Conservation (phyloP, 2,113 vertebrate genomes). For the Spheniscus mendiculus region DNA sequence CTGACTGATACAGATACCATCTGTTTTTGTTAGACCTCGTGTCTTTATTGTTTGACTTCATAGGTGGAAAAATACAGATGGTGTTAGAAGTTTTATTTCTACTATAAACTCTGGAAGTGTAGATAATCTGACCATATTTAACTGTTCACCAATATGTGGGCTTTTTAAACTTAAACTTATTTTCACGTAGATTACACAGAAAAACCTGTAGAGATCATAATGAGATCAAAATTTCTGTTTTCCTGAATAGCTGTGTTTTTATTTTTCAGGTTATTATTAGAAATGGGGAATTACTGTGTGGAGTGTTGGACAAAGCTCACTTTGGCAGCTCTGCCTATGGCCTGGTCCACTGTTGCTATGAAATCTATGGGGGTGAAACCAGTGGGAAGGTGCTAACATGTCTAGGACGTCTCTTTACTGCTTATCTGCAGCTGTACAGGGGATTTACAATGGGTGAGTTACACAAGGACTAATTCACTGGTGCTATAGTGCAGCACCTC, state of each 20-base stretch:
- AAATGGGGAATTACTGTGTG: conserved; percentile 89
- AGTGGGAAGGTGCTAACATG: conserved; percentile 92
- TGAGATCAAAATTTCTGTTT: background rate
- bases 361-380: conserved; percentile 91
- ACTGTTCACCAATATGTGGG: background rate
- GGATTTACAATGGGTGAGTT: conserved; percentile 94
- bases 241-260: background rate
- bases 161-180: background rate
- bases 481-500: background rate
- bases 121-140: background rate
- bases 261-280: conserved; percentile 87
- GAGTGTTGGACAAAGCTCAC: conserved; percentile 96
- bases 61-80: background rate
- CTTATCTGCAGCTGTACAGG: conserved; percentile 93
- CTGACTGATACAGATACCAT: background rate
- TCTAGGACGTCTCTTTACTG: conserved; percentile 93
- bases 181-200: background rate
- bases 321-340: conserved; percentile 95
- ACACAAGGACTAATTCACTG: background rate
- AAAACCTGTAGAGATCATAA: background rate
- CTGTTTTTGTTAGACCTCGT: background rate
- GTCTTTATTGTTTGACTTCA: background rate
- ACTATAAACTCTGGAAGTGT: background rate
- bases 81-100: background rate
- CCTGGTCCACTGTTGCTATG: conserved; percentile 95